Evolutionary conservation across 1,140 invertebrate species (phyloP), one percentile per base, ranked within the genome.

Genomic region (Mycetomoellerius zeteki): DNA sequence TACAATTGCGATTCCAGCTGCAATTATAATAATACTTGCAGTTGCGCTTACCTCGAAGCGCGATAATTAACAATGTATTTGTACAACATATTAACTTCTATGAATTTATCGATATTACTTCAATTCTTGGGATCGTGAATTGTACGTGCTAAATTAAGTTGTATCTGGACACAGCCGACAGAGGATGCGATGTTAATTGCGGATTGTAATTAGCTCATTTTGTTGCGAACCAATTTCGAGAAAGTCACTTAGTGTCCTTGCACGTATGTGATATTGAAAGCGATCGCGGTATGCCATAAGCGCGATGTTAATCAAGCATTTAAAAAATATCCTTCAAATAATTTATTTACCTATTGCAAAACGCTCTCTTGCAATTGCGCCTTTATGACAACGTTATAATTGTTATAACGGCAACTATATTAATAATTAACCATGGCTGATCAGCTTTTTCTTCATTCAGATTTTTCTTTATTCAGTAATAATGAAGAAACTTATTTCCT

Each of bases 81-180:
- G 21, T 16, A 69, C 37, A 43, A 43, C 37, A 81, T 69, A 33
- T 81, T 81, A 71, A 43, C 30, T 81, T 24, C 64, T 37, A 16
- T 16, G 3, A 56, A 69, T 71, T 81, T 81, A 71, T 81, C 27
- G 64, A 69, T 81, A 81, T 81, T 71, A 27, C n/a, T 71, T 71
- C 65, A 56, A 71, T 71, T 43, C 33, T 14, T 21, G 33, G 24
- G 6, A 69, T 43, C 47, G 21, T 54, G 30, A 80, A 80, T 80
- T 47, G 16, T 43, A 12, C 12, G 56, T 19, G 64, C 50, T 33
- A 81, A 81, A 81, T 81, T 81, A 56, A 81, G 33, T 43, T 30
- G 47, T 76, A 64, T 54, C 52, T 21, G 69, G 21, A 62, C 24
- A 54, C n/a, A 21, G 16, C n/a, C 21, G 56, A 76, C 43, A 14